Percentiles rank a stretch among this genome's conserved stretches.
Conservation (phyloP, 2,888 invertebrate species). For the Sphecodes monilicornis region DNA sequence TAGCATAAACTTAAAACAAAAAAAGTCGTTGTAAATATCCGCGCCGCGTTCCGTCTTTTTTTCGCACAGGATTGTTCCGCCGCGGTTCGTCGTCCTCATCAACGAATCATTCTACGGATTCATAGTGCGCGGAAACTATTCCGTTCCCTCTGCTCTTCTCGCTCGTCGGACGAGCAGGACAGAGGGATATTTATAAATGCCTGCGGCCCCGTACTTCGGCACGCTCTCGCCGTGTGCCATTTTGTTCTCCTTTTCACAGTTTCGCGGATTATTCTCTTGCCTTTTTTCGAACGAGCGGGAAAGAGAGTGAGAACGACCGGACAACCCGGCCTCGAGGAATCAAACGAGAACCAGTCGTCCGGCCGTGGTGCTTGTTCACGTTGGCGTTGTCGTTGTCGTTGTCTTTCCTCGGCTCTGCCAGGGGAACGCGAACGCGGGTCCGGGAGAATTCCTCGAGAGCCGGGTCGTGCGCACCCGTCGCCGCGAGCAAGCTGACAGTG, state of each 20-base stretch:
- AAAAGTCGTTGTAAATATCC: conserved; percentile 69
- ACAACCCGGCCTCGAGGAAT: conserved; percentile 18
- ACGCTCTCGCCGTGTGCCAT: conserved; percentile 40
- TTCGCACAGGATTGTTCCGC: conserved; percentile 2
- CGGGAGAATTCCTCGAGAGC: background rate
- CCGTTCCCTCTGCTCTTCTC: conserved; percentile 19
- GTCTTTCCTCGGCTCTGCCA: conserved; percentile 1
- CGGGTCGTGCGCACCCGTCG: conserved; percentile 6
- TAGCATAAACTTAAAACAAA: conserved; percentile 52
- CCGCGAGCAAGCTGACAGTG: conserved; percentile 63
- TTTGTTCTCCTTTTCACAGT: conserved; percentile 10
- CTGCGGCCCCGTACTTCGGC: conserved; percentile 18
- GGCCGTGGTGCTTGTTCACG: background rate
- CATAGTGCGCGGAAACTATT: conserved; percentile 41
- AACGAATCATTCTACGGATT: conserved; percentile 43
- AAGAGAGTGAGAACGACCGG: background rate
- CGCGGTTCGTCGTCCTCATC: conserved; percentile 37
- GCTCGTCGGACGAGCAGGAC: background rate
- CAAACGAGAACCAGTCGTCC: conserved; percentile 20
- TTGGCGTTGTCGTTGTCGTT: conserved; percentile 2
- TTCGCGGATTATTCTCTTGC: conserved; percentile 9
- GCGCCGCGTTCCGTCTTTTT: conserved; percentile 22
- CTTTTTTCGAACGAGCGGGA: conserved; percentile 9
- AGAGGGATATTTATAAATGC: background rate
- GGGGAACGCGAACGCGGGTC: conserved; percentile 5